phyloP scores from a whole-genome alignment of 2,113 vertebrate genomes.

The Petroica traversi region DNA sequence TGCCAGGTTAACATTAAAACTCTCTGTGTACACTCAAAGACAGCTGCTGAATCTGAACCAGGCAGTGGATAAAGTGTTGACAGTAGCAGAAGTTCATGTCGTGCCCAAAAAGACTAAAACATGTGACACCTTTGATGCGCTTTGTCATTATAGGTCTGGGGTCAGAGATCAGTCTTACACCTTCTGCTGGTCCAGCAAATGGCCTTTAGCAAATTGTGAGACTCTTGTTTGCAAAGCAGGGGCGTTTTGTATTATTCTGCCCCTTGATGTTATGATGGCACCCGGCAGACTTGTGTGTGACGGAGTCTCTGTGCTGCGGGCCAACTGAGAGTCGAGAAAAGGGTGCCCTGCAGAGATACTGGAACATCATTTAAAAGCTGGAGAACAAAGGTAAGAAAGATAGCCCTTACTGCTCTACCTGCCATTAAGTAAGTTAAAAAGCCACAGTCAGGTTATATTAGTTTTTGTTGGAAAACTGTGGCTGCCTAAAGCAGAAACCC shows the following conservation, averaged over 20 bases:
- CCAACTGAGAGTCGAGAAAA: neutral
- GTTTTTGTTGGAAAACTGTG: neutral
- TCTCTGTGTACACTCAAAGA: neutral
- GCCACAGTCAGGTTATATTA: neutral
- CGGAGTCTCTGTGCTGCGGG: neutral
- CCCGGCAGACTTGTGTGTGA: neutral
- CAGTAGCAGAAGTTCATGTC: neutral
- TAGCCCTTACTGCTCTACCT: neutral
- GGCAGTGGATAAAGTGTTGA: neutral
- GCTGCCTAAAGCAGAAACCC: neutral
- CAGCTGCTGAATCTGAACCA: neutral
- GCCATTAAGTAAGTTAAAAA: neutral
- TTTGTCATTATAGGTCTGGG: fast-evolving
- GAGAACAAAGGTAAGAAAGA: neutral
- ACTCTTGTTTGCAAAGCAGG: neutral
- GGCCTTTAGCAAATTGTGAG: neutral
- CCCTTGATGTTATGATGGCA: neutral
- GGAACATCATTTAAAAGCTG: neutral
- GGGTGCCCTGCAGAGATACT: neutral
- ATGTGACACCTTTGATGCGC: fast-evolving
- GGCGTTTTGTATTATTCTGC: neutral
- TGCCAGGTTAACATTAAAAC: neutral
- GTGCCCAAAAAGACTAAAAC: neutral
- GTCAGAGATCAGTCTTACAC: neutral
- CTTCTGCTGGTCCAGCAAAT: fast-evolving